These are phyloP conservation scores for Andrena bicolor DNA, from an alignment of 2,888 invertebrate species.

Conservation along the genomic window DNA sequence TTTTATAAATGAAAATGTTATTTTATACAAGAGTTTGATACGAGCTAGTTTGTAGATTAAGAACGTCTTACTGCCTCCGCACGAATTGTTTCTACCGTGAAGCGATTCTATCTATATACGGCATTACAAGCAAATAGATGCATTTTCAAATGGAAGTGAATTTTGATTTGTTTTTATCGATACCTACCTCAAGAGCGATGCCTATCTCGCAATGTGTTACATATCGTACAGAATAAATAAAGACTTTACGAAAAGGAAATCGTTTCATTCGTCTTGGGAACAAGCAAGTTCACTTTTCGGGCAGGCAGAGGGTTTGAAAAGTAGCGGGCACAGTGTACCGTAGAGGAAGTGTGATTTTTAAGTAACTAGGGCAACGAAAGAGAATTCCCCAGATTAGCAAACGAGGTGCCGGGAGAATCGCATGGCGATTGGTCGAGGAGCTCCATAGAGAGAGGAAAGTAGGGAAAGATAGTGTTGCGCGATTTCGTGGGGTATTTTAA, in stretches of 20 bases:
- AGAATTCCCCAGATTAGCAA: slow-evolving; percentile 26
- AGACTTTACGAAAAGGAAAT: neutral
- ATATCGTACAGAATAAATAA: slow-evolving; percentile 20
- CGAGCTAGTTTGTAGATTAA: slow-evolving; percentile 41
- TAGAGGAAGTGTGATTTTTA: neutral
- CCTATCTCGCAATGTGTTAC: neutral
- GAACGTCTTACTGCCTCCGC: slow-evolving; percentile 25
- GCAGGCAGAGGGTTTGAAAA: neutral
- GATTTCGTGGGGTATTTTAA: too few relatives aligned
- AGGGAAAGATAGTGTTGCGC: slow-evolving; percentile 30
- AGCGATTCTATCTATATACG: slow-evolving; percentile 9
- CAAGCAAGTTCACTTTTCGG: neutral
- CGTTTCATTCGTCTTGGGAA: neutral
- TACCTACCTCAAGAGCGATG: slow-evolving; percentile 16
- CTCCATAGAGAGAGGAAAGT: neutral
- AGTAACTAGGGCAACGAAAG: slow-evolving; percentile 10
- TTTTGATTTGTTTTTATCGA: slow-evolving; percentile 6
- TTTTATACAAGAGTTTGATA: slow-evolving; percentile 54
- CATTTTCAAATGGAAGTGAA: slow-evolving; percentile 19
- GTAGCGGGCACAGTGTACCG: neutral
- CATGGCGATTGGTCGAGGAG: slow-evolving; percentile 42
- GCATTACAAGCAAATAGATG: slow-evolving; percentile 33
- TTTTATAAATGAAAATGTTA: slow-evolving; percentile 47
- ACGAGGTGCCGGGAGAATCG: slow-evolving; percentile 10
- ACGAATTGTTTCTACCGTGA: neutral